Base-by-base conservation (phyloP, 1,140 invertebrate species). In the Pissodes strobi region DNA sequence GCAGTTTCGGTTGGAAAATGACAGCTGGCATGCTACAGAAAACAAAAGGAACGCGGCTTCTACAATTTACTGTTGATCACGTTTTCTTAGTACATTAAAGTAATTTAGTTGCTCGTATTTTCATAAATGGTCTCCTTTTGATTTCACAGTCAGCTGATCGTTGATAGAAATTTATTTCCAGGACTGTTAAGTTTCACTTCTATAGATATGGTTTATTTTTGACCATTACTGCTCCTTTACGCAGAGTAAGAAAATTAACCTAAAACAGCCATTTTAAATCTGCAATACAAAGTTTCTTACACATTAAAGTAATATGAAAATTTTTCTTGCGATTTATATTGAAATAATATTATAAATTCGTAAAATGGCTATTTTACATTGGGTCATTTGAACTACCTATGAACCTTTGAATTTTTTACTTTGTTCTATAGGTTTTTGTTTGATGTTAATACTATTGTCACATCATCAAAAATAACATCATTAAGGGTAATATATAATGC, bases 1-100 rank as follows among this genome's bases (percentile, higher is more conserved):
- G 61, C 52, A 64, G 61, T 64, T 64, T 56, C 25, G 61, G 61
- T 56, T 58, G 19, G 37, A 65, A 52, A 52, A 62, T 53, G 56
- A 13, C 27, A 15, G 13, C 34, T 65, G 46, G 23, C 23, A 12
- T 2, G 27, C 9, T n/a, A 39, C 13, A 10, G 30, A 39, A 52
- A 39, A 19, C 17, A 43, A 38, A 41, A 12, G 53, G 30, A 41
- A 56, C 27, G 3, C 9, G 19, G 25, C 1, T 37, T 53, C n/a
- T n/a, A n/a, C 13, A 1, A 1, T 8, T 21, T 25, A 23, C 5
- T 27, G 6, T 55, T 21, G 9, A 2, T 9, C 10, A 46, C 15
- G 21, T 21, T 19, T 12, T 46, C 3, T 19, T 0, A 2, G 43
- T 19, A 18, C 21, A n/a, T n/a, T n/a, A n/a, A n/a, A n/a, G n/a